Conservation (phyloP, 2,888 invertebrate species). For the Aradus depressus region DNA sequence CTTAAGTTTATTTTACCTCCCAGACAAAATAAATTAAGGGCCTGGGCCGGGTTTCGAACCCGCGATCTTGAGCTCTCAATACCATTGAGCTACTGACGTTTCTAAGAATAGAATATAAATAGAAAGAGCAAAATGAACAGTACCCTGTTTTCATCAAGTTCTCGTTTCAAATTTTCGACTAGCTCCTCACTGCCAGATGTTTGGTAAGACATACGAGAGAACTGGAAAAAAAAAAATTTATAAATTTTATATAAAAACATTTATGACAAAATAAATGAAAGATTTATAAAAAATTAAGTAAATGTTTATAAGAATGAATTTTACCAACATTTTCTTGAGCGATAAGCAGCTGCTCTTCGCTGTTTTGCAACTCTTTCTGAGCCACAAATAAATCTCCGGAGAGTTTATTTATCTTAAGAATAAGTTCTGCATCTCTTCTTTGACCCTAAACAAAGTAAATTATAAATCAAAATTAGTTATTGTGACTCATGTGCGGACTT, state of each 20-base stretch:
- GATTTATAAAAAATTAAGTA: not conserved
- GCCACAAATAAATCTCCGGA: conserved; percentile 50
- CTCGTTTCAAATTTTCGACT: conserved; percentile 53
- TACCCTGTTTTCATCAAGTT: conserved; percentile 46
- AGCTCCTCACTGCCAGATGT: conserved; percentile 44
- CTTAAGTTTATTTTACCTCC: too few relatives aligned
- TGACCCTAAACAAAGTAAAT: conserved; percentile 40
- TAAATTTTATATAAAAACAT: not conserved
- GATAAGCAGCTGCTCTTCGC: conserved; percentile 42
- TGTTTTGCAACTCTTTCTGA: conserved; percentile 44
- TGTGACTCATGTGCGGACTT: not conserved
- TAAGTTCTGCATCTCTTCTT: conserved; percentile 55
- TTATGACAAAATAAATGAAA: conserved; percentile 6
- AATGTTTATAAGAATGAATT: not conserved
- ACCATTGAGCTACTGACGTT: too few relatives aligned
- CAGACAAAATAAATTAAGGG: too few relatives aligned
- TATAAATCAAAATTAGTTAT: not conserved
- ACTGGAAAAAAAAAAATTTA: conserved; percentile 4
- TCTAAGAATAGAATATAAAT: too few relatives aligned
- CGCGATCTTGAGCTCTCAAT: too few relatives aligned
- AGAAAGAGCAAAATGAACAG: too few relatives aligned
- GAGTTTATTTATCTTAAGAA: conserved; percentile 54
- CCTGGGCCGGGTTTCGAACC: too few relatives aligned
- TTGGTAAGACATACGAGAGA: conserved; percentile 1
- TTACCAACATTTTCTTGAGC: conserved; percentile 36